Conservation (phyloP, 2,797 vertebrate genomes). For the Hydrocynus forskahlii region DNA sequence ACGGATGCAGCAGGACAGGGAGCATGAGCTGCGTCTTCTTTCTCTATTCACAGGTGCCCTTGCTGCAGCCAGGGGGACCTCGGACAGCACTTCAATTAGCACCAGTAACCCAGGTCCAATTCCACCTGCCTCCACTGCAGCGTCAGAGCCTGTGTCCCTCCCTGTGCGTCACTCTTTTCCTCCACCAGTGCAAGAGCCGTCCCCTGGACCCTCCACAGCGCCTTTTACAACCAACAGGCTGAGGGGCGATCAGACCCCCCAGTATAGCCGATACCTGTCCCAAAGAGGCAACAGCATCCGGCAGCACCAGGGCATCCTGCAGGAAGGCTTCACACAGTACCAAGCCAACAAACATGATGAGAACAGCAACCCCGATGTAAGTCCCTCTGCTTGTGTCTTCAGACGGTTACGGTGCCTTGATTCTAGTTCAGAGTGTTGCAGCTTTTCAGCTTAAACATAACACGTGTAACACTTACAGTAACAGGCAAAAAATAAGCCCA, state of each 20-base stretch:
- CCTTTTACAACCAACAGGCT: constrained; percentile 53
- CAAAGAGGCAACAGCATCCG: constrained; percentile 77
- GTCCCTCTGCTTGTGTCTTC: constrained; percentile 58
- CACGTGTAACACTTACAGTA: not conserved
- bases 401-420: not conserved
- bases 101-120: not conserved
- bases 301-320: constrained; percentile 81
- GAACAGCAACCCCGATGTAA: constrained; percentile 88
- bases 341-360: constrained; percentile 82
- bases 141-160: constrained; percentile 2
- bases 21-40: constrained; percentile 85
- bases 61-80: constrained; percentile 60
- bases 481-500: not conserved
- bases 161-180: constrained; percentile 29
- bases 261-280: constrained; percentile 73
- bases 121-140: not conserved
- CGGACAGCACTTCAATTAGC: not conserved
- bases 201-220: constrained; percentile 47
- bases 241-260: constrained; percentile 43
- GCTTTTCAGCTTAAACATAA: not conserved
- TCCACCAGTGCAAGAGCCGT: constrained; percentile 59
- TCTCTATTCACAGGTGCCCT: constrained; percentile 81
- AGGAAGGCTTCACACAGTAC: constrained; percentile 86
- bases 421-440: not conserved
- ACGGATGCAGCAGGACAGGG: constrained; percentile 80